Evolutionary conservation across 2,113 vertebrate genomes (phyloP), one percentile per base, ranked within the genome.

Genomic region (Prunella himalayana): DNA sequence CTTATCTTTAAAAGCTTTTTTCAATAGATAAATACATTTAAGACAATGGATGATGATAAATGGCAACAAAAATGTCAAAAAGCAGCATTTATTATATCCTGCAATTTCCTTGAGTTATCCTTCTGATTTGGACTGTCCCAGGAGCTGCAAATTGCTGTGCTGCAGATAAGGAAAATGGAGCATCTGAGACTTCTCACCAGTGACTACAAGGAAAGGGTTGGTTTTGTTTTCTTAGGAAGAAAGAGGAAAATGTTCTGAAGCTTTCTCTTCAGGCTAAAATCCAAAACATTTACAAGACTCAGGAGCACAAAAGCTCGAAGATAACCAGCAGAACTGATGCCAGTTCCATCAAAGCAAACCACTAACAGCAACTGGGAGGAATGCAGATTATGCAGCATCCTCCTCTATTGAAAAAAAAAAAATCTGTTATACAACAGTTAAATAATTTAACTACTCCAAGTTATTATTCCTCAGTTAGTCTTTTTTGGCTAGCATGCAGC

Each of bases 251-350:
- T 30, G n/a, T 61, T 82, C 78, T 50, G 30, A 33, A 90, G 57
- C 30, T 80, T 63, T 64, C 53, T 75, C 57, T 83, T 6, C 4
- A 70, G 61, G 24, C 53, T 72, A 53, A 82, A 79, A 76, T 53
- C 82, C 75, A 65, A 85, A 93, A 75, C 22, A 50, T 89, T 88
- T 88, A 84, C 60, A 86, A 86, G 80, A 82, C 68, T 44, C 39
- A 73, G 50, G 69, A 68, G 83, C 72, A 86, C 63, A 66, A 92
- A 88, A 93, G 68, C 39, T 71, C 61, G 49, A 11, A 78, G 83
- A 90, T 90, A 91, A 92, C 45, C 78, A 65, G n/a, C 30, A 91
- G 59, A 92, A 82, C 19, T 13, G 86, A 96, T 27, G 72, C 61
- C 86, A 73, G 71, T 73, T 90, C 59, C 76, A 88, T 82, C 86